Conservation (phyloP, 1,140 invertebrate species). For the Laupala kohalensis region DNA sequence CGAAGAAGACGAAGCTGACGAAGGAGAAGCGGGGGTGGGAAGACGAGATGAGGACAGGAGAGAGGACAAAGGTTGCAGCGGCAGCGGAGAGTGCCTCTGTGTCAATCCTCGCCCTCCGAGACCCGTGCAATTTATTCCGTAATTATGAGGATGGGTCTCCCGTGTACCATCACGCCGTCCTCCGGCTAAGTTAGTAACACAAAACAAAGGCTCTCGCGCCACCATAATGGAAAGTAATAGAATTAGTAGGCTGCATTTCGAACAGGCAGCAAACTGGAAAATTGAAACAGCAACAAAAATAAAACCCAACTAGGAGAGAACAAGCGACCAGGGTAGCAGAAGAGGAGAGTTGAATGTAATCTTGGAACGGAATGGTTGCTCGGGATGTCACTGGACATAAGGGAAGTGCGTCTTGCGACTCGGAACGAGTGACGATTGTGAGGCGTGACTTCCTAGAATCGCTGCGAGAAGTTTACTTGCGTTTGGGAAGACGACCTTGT, state of each 20-base stretch:
- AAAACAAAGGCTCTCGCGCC: background rate
- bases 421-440: too few species aligned
- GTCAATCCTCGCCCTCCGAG: conserved; percentile 2
- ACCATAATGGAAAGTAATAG: conserved; percentile 12
- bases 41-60: background rate
- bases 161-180: conserved; percentile 5
- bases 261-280: conserved; percentile 1
- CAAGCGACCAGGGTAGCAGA: background rate
- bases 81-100: too few species aligned
- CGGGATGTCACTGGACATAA: too few species aligned
- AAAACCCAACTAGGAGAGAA: background rate
- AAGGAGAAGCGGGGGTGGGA: background rate
- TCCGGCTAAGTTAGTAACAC: background rate
- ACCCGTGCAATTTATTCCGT: conserved; percentile 12
- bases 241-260: conserved; percentile 4
- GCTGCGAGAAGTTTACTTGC: too few species aligned
- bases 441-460: too few species aligned
- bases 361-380: background rate
- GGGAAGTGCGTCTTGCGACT: too few species aligned
- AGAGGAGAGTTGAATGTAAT: background rate
- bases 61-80: background rate
- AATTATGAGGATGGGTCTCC: conserved; percentile 13
- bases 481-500: too few species aligned
- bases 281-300: conserved; percentile 3
- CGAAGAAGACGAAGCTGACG: background rate